Evolutionary conservation across 35 echinoderm and acorn worm genomes (phyloP), one percentile per base, ranked within the genome.

Genomic region (Eucidaris tribuloides): DNA sequence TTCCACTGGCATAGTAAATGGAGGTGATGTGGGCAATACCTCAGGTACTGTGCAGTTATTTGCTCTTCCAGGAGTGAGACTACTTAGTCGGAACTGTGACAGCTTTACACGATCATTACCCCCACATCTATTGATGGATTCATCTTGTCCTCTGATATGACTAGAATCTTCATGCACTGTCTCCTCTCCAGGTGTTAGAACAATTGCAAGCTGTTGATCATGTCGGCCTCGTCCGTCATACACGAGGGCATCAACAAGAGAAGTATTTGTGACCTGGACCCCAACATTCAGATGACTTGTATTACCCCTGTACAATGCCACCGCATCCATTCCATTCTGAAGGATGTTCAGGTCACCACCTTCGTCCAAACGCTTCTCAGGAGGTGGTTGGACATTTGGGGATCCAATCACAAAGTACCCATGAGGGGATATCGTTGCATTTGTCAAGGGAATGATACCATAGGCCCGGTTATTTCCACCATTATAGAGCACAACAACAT

Each of bases 181-280:
- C 45, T 18, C 34, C 63, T 97, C 56, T 60, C 89, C 89, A 0
- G 89, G 90, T 20, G 94, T 92, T 3, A 97, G 57, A 22, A 89
- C 66, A 76, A 62, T 58, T 20, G 82, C 64, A 27, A 97, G 48
- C 15, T 45, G 25, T 58, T 82, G 68, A 65, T 78, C 58, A 39
- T 84, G 66, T 0, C 60, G 19, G 20, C 85, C 90, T 19, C 71
- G 33, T 23, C 42, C 79, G 72, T 93, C 86, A 81, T 98, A 98
- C 9, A 98, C 95, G 17, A 98, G 22, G 34, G 95, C 95, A 87
- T 98, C 95, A 22, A 98, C 78, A 5, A 98, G 77, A 38, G 74
- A 83, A 36, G 20, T 76, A 48, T 81, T 79, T 2, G 86, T 98
- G 7, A 88, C 56, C 38, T 42, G 50, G 86, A 87, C 93, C 24